Conservation (phyloP, 2,888 invertebrate genomes). For the Suillia variegata region DNA sequence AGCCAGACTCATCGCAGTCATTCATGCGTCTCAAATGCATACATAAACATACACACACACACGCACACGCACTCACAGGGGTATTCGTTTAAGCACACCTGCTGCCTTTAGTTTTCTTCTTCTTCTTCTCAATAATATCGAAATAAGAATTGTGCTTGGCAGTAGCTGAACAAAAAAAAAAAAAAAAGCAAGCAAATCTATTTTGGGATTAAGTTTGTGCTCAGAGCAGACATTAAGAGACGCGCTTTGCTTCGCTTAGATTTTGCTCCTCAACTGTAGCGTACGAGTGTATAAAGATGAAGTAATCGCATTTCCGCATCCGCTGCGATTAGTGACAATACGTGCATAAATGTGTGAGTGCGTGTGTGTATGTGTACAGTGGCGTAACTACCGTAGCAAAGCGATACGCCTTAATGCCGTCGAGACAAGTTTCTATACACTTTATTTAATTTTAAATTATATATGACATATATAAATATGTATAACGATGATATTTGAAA, state of each 20-base stretch:
- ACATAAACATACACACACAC: conserved; percentile 9
- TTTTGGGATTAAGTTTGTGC: conserved; percentile 44
- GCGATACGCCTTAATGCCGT: background rate
- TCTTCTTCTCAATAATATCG: no score
- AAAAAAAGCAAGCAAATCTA: conserved; percentile 36
- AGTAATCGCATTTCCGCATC: conserved; percentile 51
- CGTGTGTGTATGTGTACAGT: conserved; percentile 28
- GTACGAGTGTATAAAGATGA: conserved; percentile 27
- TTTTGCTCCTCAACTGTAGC: no score
- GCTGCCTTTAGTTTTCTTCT: no score
- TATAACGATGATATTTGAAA: no score
- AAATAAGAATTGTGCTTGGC: no score
- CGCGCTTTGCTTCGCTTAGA: no score
- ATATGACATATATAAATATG: no score
- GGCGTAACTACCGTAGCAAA: no score
- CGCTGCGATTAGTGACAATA: conserved; percentile 44
- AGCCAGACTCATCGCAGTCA: background rate
- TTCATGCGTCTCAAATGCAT: background rate
- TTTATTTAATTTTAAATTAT: no score
- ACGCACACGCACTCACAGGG: background rate
- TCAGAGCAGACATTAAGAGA: conserved; percentile 45
- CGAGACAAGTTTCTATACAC: no score
- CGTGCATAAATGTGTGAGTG: conserved; percentile 11
- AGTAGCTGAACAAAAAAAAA: background rate
- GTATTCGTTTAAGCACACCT: background rate